phyloP scores from a whole-genome alignment of 2,113 vertebrate species.

The Pelecanoides urinatrix region DNA sequence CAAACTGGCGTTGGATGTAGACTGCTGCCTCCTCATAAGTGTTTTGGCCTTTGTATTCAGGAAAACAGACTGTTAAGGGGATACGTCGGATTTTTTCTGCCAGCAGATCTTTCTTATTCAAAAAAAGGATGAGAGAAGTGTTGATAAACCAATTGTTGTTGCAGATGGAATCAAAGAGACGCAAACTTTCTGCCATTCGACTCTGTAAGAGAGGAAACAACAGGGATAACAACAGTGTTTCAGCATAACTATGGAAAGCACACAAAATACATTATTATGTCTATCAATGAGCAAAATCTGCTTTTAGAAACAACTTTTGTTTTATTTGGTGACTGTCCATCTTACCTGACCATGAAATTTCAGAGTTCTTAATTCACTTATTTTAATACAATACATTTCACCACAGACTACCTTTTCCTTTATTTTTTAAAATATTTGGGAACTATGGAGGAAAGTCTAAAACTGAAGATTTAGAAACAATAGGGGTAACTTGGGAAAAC shows the following conservation, averaged over 20 bases:
- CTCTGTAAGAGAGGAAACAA: slow-evolving; percentile 76
- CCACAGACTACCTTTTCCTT: not conserved
- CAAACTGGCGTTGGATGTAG: slow-evolving; percentile 97
- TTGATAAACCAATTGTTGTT: slow-evolving; percentile 99
- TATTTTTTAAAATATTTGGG: not conserved
- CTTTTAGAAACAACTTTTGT: not conserved
- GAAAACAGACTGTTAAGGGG: slow-evolving; percentile 94
- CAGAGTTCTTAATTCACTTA: not conserved
- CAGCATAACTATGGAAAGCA: not conserved
- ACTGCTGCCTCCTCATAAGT: slow-evolving; percentile 98
- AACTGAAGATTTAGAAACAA: not conserved
- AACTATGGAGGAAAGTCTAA: not conserved
- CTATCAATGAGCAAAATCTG: not conserved
- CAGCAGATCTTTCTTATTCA: slow-evolving; percentile 99
- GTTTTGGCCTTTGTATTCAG: slow-evolving; percentile 98
- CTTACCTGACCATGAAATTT: not conserved
- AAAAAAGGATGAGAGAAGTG: slow-evolving; percentile 99
- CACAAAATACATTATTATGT: not conserved
- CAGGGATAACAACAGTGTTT: not conserved
- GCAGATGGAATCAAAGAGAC: slow-evolving; percentile 98
- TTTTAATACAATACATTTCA: not conserved
- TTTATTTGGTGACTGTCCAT: not conserved
- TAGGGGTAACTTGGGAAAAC: not conserved
- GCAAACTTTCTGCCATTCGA: slow-evolving; percentile 98
- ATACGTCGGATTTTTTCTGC: slow-evolving; percentile 98